Evolutionary conservation across 2,113 vertebrate genomes (phyloP), one percentile per base, ranked within the genome.

Genomic region (Callipepla squamata): DNA sequence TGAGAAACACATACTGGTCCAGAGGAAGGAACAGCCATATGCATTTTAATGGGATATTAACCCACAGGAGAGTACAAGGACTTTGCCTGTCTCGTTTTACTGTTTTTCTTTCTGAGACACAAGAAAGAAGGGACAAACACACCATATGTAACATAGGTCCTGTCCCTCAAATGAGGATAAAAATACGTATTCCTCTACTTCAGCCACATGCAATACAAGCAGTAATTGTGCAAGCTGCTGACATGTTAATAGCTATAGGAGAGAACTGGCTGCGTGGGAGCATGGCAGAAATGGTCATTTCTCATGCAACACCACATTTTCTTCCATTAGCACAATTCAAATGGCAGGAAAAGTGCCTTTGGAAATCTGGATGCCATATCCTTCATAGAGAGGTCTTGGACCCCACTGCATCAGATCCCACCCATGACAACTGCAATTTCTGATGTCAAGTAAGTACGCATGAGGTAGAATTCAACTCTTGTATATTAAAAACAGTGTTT

Each of bases 141-240:
- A 73, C 28, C 30, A 6, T 17, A 30, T 2, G 17, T 42, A 87
- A 44, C 32, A 19, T 11, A 69, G 59, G 30, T 61, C 40, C 73
- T 22, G 44, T 68, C 69, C 73, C 73, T 94, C 80, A 79, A 58
- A 80, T n/a, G 30, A 85, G 51, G n/a, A 30, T 32, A 53, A 84
- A 94, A 79, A 81, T 61, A 59, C 40, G 22, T 45, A 38, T 70
- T 58, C 61, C 44, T 70, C 55, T 68, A 20, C 59, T 86, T 84
- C 38, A 80, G 89, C 58, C 57, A 69, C n/a, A 55, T 7, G 51
- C 87, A 87, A 36, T 34, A 45, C 66, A 90, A 57, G n/a, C 26
- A 90, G 72, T 75, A 77, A 85, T 92, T 93, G 76, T 57, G 63
- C 36, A 90, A 89, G 86, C 76, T 93, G 80, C 42, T 81, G 93